Conservation (phyloP, 2,888 invertebrate genomes). For the Myopa tessellatipennis region DNA sequence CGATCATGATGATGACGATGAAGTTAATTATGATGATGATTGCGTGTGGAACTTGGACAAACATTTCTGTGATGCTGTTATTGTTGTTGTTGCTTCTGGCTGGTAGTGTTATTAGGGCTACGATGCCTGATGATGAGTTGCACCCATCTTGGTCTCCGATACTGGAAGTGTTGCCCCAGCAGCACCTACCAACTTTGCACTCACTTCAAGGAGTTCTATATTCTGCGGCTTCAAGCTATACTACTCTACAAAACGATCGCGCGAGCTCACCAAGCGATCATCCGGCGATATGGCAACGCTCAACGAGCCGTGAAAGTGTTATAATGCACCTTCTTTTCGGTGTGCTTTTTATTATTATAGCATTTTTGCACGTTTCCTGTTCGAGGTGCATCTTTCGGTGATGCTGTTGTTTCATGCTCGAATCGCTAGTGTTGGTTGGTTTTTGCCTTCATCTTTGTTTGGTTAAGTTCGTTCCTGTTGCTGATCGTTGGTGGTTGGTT, state of each 20-base stretch:
- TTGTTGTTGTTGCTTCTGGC: not conserved
- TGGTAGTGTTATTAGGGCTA: not conserved
- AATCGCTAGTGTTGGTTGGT: constrained; percentile 14
- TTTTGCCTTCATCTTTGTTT: constrained; percentile 29
- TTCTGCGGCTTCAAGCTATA: constrained; percentile 31
- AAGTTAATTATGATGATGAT: not conserved
- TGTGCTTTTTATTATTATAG: constrained; percentile 23
- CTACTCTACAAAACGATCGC: constrained; percentile 43
- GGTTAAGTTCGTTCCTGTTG: constrained; percentile 18
- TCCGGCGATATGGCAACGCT: constrained; percentile 50
- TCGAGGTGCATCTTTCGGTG: constrained; percentile 10
- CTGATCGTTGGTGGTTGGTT: not conserved
- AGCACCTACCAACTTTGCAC: constrained; percentile 21
- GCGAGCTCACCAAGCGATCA: constrained; percentile 33
- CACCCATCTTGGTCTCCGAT: not conserved
- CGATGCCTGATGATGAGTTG: too few relatives aligned
- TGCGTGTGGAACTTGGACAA: not conserved
- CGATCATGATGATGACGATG: not conserved
- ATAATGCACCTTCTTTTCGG: constrained; percentile 60
- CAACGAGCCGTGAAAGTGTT: constrained; percentile 69
- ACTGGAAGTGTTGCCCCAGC: constrained; percentile 18
- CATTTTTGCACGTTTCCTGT: constrained; percentile 32
- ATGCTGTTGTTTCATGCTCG: not conserved
- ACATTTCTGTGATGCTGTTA: not conserved
- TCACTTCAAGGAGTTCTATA: not conserved